Evolutionary conservation across 2,113 vertebrate genomes (phyloP).

Genomic region (Cheilinus undulatus): DNA sequence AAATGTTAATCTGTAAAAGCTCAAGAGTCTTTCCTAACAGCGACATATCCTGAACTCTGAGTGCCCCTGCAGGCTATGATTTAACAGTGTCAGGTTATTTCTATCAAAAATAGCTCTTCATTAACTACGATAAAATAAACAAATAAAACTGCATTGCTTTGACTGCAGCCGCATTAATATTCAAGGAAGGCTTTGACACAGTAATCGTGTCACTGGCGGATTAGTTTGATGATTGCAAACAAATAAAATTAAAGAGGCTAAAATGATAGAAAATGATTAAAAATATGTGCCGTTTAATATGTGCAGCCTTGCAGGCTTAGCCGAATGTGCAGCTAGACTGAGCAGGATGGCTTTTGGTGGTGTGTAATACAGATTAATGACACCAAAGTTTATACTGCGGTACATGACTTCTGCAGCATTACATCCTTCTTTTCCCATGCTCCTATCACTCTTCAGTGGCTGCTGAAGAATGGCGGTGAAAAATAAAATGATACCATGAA

Average conservation of each 20-base stretch:
- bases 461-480: constrained; percentile 47
- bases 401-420: constrained; percentile 44
- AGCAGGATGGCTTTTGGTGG: constrained; percentile 30
- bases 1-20: not conserved
- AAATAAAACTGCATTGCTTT: not conserved
- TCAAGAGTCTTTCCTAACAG: not conserved
- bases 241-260: not conserved
- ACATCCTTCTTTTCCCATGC: constrained; percentile 25
- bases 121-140: not conserved
- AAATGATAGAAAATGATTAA: constrained; percentile 6
- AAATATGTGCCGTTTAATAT: constrained; percentile 18
- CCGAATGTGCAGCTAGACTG: constrained; percentile 40
- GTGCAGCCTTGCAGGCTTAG: constrained; percentile 29
- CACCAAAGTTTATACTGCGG: constrained; percentile 52
- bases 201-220: not conserved
- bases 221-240: constrained; percentile 5
- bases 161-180: not conserved
- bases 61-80: not conserved
- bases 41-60: not conserved
- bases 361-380: constrained; percentile 61
- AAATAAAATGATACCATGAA: constrained; percentile 36
- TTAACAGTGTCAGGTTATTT: not conserved
- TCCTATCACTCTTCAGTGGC: constrained; percentile 44
- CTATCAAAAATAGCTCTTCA: not conserved
- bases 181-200: not conserved